Conservation (phyloP, 2,797 vertebrate genomes). For the Graptemys geographica region DNA sequence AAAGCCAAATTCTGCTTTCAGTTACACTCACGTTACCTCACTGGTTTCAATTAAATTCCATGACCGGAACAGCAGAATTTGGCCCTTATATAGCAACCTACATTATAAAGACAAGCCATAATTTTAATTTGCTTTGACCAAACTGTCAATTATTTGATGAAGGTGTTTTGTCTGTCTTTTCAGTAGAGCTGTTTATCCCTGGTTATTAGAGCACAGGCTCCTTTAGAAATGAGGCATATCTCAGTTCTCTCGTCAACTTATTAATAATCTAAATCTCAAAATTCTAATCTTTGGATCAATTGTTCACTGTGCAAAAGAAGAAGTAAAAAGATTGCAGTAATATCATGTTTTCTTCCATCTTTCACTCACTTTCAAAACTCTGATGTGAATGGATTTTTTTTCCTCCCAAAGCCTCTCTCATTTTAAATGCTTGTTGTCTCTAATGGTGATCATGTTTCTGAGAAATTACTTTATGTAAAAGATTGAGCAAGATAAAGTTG, state of each 20-base stretch:
- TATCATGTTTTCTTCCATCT: slow-evolving; percentile 79
- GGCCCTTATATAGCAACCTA: accelerated
- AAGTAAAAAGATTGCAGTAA: slow-evolving; percentile 59
- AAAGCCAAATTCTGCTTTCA: accelerated
- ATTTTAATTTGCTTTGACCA: not conserved
- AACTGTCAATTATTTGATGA: not conserved
- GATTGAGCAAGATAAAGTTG: slow-evolving; percentile 84
- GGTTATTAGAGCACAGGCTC: slow-evolving; percentile 16
- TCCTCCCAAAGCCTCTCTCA: slow-evolving; percentile 78
- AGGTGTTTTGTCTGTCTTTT: not conserved
- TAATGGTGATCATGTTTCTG: slow-evolving; percentile 84
- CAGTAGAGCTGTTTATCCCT: not conserved
- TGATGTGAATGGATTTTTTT: slow-evolving; percentile 78
- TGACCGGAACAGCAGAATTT: accelerated
- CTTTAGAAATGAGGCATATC: slow-evolving; percentile 25
- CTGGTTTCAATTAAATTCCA: not conserved
- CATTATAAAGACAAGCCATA: not conserved
- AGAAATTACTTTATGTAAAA: slow-evolving; percentile 85
- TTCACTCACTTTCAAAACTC: slow-evolving; percentile 83
- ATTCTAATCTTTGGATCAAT: slow-evolving; percentile 68
- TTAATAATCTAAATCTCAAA: slow-evolving; percentile 63
- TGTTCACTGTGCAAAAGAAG: slow-evolving; percentile 63
- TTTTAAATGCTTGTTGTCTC: slow-evolving; percentile 82
- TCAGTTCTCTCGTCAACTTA: not conserved
- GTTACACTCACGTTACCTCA: accelerated